These are phyloP conservation scores for Trachurus trachurus DNA, from an alignment of 2,797 vertebrate species.

Conservation along the genomic window DNA sequence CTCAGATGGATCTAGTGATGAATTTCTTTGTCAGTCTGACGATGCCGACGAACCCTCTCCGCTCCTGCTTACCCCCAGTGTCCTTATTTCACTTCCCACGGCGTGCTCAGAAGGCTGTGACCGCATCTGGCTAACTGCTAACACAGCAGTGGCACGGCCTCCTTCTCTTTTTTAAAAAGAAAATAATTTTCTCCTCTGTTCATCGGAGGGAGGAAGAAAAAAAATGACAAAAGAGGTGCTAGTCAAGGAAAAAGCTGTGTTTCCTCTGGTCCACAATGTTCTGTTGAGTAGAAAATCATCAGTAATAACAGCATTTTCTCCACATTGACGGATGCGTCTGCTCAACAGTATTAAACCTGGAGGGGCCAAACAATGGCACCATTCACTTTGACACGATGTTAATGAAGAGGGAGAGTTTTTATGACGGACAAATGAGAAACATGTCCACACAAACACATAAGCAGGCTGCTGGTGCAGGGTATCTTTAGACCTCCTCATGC, in stretches of 20 bases:
- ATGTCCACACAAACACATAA: not conserved
- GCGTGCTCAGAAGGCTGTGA: constrained; percentile 57
- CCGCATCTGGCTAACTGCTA: constrained; percentile 60
- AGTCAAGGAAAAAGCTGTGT: constrained; percentile 32
- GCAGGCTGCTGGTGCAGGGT: constrained; percentile 11
- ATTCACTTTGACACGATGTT: constrained; percentile 45
- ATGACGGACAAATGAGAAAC: constrained; percentile 25
- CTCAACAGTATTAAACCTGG: constrained; percentile 30
- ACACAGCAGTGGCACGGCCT: constrained; percentile 29
- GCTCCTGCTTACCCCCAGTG: constrained; percentile 42
- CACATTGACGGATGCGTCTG: constrained; percentile 35
- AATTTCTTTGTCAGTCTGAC: constrained; percentile 47
- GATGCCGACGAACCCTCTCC: constrained; percentile 50
- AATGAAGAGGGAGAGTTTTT: constrained; percentile 39
- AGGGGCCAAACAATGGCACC: constrained; percentile 19
- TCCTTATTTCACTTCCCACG: constrained; percentile 57
- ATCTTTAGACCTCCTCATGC: constrained; percentile 52
- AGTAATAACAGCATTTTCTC: constrained; percentile 36
- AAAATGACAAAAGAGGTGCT: constrained; percentile 1
- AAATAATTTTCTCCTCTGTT: constrained; percentile 49
- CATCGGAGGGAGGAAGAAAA: not conserved
- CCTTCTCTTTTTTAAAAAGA: constrained; percentile 39
- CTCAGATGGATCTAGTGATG: constrained; percentile 61
- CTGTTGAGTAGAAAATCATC: constrained; percentile 43
- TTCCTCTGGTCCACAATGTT: constrained; percentile 46